These are phyloP conservation scores for Galago senegalensis DNA, from an alignment of 2,797 vertebrate genomes.

Conservation along the genomic window DNA sequence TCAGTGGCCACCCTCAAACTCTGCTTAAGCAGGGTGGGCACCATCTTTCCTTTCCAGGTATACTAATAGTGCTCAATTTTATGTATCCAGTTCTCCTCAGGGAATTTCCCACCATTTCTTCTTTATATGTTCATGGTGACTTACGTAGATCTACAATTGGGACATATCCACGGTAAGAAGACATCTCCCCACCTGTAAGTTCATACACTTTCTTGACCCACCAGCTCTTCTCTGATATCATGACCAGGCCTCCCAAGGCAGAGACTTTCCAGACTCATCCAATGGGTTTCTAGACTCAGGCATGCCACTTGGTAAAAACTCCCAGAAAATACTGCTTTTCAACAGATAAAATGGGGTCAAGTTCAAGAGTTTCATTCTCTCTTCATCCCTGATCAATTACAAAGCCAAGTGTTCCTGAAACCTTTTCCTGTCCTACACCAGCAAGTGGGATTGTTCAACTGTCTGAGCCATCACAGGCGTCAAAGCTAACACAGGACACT, in stretches of 20 bases:
- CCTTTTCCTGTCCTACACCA: constrained; percentile 1
- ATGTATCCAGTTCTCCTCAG: background rate
- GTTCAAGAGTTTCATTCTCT: background rate
- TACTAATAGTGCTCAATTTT: background rate
- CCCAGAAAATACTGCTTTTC: background rate
- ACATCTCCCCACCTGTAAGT: background rate
- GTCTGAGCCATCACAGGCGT: background rate
- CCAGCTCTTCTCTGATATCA: background rate
- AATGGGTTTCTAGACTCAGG: background rate
- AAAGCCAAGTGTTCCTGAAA: background rate
- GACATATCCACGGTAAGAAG: background rate
- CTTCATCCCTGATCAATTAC: background rate
- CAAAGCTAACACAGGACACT: background rate
- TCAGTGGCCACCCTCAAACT: background rate
- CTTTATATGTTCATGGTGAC: background rate
- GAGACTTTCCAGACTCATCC: background rate
- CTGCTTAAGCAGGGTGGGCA: background rate
- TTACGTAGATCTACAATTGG: background rate
- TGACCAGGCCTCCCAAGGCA: background rate
- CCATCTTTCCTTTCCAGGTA: background rate
- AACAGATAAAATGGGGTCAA: background rate
- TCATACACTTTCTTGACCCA: background rate
- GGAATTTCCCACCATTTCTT: background rate
- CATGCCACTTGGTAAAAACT: background rate
- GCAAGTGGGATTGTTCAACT: background rate